Percentiles rank a stretch among this genome's conserved stretches.
Conservation (phyloP, 2,113 vertebrate genomes). For the Anguilla japonica region DNA sequence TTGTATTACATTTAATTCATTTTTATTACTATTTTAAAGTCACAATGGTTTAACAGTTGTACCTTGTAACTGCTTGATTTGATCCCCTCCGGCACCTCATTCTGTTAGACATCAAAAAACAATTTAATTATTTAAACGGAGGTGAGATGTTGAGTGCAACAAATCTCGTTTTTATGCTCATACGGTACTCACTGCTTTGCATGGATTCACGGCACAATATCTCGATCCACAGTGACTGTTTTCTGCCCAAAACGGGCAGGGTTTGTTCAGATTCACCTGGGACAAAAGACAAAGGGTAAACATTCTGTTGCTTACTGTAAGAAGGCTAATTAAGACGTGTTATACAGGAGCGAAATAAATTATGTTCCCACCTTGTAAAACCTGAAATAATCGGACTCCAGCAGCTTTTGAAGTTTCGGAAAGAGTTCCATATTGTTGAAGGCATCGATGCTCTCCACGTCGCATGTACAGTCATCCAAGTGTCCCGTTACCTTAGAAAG, state of each 20-base stretch:
- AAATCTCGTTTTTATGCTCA: neutral
- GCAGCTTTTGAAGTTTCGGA: slow-evolving; percentile 79
- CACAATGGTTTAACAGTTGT: neutral
- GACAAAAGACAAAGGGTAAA: slow-evolving; percentile 21
- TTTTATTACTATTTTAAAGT: neutral
- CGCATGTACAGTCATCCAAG: slow-evolving; percentile 89
- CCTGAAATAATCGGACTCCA: slow-evolving; percentile 88
- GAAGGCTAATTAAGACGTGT: neutral
- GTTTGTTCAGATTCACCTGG: slow-evolving; percentile 88
- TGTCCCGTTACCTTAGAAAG: slow-evolving; percentile 78
- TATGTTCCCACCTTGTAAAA: slow-evolving; percentile 82
- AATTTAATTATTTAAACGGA: slow-evolving; percentile 7
- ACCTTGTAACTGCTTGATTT: slow-evolving; percentile 79
- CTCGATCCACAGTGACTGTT: slow-evolving; percentile 80
- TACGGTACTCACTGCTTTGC: slow-evolving; percentile 75
- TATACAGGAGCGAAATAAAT: neutral
- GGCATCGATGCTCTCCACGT: slow-evolving; percentile 86
- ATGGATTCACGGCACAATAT: slow-evolving; percentile 85
- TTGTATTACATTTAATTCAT: neutral
- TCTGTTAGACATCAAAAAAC: slow-evolving; percentile 66
- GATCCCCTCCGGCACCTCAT: slow-evolving; percentile 83
- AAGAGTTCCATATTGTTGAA: slow-evolving; percentile 90
- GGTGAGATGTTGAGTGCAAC: too few species aligned
- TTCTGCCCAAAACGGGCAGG: slow-evolving; percentile 88
- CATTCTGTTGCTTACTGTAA: neutral